These are phyloP conservation scores for Upupa epops DNA, from an alignment of 2,113 vertebrate genomes.

Conservation along the genomic window DNA sequence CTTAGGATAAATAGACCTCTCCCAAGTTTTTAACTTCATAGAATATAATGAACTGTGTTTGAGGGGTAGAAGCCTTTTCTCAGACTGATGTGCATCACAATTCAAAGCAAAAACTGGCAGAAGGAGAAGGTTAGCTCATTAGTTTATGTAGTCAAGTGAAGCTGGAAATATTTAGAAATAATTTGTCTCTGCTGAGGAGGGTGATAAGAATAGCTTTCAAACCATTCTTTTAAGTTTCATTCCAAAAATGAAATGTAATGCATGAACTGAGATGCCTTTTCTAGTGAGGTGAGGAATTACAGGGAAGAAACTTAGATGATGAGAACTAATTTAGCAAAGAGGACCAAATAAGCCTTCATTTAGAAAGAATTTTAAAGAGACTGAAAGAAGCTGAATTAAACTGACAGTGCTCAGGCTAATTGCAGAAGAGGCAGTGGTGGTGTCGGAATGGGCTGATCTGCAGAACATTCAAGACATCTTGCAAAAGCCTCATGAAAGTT, in stretches of 20 bases:
- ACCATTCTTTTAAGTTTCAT: slow-evolving; percentile 1
- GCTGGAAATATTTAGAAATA: slow-evolving; percentile 48
- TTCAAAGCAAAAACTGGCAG: background rate
- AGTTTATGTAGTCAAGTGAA: slow-evolving; percentile 39
- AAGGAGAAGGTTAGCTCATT: slow-evolving; percentile 33
- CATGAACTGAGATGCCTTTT: background rate
- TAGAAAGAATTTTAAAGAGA: slow-evolving; percentile 22
- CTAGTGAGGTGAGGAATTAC: slow-evolving; percentile 17
- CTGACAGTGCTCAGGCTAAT: background rate
- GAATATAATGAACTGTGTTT: background rate
- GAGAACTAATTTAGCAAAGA: slow-evolving; percentile 23
- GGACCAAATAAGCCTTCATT: background rate
- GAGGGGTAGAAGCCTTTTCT: background rate
- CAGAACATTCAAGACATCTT: background rate
- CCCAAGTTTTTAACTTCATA: background rate
- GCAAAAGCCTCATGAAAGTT: background rate
- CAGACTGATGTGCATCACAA: background rate
- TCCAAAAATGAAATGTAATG: slow-evolving; percentile 49
- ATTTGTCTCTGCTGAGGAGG: slow-evolving; percentile 21
- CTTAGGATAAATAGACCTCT: background rate
- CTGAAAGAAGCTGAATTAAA: background rate
- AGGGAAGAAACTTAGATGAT: background rate
- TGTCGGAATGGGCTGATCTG: background rate
- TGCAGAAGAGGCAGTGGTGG: background rate
- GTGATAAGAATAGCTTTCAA: slow-evolving; percentile 59